Evolutionary conservation across 1,140 invertebrate genomes (phyloP).

Genomic region (Halesus radiatus): DNA sequence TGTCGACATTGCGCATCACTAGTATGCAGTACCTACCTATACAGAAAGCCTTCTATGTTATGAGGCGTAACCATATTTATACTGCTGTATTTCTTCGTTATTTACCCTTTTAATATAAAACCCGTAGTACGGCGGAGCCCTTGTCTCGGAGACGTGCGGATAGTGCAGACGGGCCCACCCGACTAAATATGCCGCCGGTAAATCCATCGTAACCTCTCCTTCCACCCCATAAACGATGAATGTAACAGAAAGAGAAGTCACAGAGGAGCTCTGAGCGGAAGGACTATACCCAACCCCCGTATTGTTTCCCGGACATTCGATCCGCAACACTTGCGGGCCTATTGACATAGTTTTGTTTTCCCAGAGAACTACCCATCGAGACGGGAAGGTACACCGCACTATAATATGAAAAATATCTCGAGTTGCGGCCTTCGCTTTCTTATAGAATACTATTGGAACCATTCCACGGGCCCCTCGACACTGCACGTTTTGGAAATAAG

Average conservation of each 20-base stretch:
- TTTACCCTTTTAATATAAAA: neutral
- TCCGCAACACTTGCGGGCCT: conserved; percentile 20
- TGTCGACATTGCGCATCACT: too few species aligned
- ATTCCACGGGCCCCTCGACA: neutral
- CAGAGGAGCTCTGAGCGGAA: too few species aligned
- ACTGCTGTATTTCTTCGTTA: neutral
- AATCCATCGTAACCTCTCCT: too few species aligned
- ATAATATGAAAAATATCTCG: neutral
- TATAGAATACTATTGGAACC: neutral
- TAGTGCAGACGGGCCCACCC: neutral
- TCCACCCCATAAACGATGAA: too few species aligned
- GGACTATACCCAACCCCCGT: neutral
- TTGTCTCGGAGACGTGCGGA: conserved; percentile 7
- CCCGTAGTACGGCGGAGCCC: neutral
- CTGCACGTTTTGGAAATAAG: too few species aligned
- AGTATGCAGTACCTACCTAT: too few species aligned
- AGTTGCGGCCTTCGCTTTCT: neutral
- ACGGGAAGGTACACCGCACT: neutral
- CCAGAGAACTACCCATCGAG: neutral
- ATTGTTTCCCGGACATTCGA: conserved; percentile 25
- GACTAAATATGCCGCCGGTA: too few species aligned
- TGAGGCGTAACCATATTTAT: neutral
- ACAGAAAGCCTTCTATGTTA: neutral
- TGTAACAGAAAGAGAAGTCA: too few species aligned
- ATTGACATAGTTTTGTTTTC: conserved; percentile 34